phyloP scores from a whole-genome alignment of 2,888 invertebrate species.

The Onchidella celtica region DNA sequence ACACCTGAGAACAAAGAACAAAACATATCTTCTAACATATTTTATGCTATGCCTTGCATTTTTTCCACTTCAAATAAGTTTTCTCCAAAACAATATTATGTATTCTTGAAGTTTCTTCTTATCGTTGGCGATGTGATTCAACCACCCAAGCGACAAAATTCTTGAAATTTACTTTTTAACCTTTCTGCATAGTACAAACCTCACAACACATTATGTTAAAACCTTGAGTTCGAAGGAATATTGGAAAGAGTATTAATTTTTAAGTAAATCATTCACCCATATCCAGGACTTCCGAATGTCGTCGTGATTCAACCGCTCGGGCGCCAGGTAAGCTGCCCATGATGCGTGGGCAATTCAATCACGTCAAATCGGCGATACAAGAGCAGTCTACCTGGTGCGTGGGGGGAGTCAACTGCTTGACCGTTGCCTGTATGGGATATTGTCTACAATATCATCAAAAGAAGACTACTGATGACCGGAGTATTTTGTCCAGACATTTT shows the following conservation, averaged over 20 bases:
- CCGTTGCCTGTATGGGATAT: background rate
- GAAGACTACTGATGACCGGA: background rate
- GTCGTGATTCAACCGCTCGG: background rate
- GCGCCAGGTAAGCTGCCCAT: background rate
- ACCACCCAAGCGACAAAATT: no score
- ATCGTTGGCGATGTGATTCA: no score
- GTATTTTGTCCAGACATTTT: background rate
- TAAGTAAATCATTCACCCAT: slow-evolving; percentile 1
- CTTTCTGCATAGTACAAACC: background rate
- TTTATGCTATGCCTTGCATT: no score
- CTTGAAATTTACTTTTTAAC: no score
- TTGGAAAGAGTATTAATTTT: background rate
- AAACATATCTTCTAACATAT: no score
- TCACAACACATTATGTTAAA: slow-evolving; percentile 8
- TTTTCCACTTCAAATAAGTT: no score
- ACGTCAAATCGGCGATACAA: no score
- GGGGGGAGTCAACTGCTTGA: background rate
- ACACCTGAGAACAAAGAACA: no score
- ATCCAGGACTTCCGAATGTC: background rate
- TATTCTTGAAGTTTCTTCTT: no score
- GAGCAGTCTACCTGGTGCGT: background rate
- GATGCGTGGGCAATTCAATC: background rate
- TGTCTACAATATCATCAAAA: background rate
- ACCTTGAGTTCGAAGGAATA: slow-evolving; percentile 12
- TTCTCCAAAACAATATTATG: no score